A percentile compares a stretch with the other conserved stretches of the same genome.
phyloP scores from a whole-genome alignment of 2,113 vertebrate genomes.

The Leptosomus discolor region DNA sequence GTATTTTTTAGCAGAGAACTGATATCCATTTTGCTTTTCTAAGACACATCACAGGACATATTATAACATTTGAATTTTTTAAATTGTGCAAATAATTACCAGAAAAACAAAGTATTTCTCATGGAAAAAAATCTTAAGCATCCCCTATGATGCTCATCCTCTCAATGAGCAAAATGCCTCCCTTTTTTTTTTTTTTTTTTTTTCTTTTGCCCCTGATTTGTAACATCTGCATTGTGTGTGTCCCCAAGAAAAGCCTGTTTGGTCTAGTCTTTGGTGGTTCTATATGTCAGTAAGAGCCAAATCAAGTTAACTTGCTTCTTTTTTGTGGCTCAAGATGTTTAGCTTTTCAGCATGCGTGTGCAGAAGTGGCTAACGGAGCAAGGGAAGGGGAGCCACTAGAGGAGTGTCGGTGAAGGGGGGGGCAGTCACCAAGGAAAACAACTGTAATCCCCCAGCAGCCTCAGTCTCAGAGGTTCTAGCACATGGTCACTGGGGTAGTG shows the following conservation, averaged over 20 bases:
- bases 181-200: background rate
- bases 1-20: background rate
- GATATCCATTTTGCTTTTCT: background rate
- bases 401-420: background rate
- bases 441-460: background rate
- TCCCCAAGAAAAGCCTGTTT: background rate
- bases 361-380: background rate
- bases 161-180: background rate
- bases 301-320: background rate
- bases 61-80: background rate
- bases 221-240: background rate
- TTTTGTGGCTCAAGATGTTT: background rate
- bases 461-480: background rate
- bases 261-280: background rate
- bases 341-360: background rate
- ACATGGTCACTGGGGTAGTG: accelerated
- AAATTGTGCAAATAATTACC: background rate
- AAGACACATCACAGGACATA: background rate
- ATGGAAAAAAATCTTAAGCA: background rate
- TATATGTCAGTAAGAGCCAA: background rate
- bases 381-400: background rate
- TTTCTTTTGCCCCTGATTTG: background rate
- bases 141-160: background rate
- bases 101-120: background rate
- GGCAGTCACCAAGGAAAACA: background rate